These are phyloP conservation scores for Tipula lateralis DNA, from an alignment of 2,888 invertebrate species.

Conservation along the genomic window DNA sequence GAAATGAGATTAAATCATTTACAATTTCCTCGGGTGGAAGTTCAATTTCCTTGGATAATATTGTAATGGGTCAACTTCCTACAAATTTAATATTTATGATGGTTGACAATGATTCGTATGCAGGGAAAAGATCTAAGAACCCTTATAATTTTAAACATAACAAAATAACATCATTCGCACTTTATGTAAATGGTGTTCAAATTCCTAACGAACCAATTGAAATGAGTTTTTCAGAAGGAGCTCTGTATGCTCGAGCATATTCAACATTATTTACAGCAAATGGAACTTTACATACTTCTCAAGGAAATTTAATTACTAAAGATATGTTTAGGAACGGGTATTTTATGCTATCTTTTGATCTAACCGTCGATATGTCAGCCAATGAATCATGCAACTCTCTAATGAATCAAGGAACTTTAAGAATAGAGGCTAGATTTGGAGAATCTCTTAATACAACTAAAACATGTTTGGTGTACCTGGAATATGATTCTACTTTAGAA, in stretches of 20 bases:
- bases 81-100: neutral
- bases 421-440: neutral
- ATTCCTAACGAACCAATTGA: neutral
- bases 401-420: neutral
- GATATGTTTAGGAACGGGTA: neutral
- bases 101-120: too few species aligned
- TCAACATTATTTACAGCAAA: neutral
- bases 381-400: neutral
- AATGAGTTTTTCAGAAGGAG: neutral
- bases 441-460: neutral
- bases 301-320: neutral
- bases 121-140: neutral
- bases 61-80: neutral
- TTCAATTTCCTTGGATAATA: neutral
- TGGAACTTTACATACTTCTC: neutral
- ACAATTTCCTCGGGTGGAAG: neutral
- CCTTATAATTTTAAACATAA: neutral
- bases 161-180: neutral
- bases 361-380: neutral
- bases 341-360: neutral
- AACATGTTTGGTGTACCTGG: neutral
- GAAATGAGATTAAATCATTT: slow-evolving; percentile 25
- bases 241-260: neutral
- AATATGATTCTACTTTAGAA: neutral
- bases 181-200: neutral